Evolutionary conservation across 2,888 invertebrate species (phyloP).

Genomic region (Odontothrips loti): DNA sequence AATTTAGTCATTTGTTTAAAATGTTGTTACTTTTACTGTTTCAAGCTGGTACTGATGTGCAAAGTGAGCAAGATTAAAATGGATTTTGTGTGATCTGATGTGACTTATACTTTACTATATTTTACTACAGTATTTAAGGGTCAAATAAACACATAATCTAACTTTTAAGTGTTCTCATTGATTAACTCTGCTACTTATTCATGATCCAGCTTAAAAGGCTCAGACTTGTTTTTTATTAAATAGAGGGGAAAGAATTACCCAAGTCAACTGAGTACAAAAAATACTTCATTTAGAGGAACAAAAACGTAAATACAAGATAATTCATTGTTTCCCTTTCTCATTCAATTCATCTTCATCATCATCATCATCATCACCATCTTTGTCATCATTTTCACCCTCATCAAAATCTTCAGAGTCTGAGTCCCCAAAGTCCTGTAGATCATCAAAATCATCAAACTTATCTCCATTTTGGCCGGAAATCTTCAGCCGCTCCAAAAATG

Average conservation of each 20-base stretch:
- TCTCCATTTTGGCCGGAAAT: conserved; percentile 33
- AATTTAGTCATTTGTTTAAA: background rate
- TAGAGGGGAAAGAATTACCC: background rate
- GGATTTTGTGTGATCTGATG: background rate
- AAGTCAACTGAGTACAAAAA: background rate
- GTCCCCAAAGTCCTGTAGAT: conserved; percentile 37
- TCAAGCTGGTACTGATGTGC: background rate
- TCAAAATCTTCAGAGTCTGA: conserved; percentile 43
- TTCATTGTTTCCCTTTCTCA: conserved; percentile 46
- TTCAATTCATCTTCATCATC: conserved; percentile 47
- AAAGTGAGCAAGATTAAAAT: background rate
- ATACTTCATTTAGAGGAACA: background rate
- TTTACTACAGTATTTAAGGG: conserved; percentile 30
- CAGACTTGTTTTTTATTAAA: background rate
- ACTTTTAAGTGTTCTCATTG: background rate
- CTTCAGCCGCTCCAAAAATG: conserved; percentile 27
- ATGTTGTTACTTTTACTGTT: background rate
- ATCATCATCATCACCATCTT: conserved; percentile 40
- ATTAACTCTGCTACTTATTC: background rate
- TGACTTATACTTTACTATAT: background rate
- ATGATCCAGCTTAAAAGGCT: background rate
- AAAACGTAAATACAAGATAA: background rate
- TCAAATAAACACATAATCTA: conserved; percentile 44
- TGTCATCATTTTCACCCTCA: conserved; percentile 44
- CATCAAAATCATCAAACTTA: conserved; percentile 39